A percentile compares a stretch with the other conserved stretches of the same genome.
These are phyloP conservation scores for Aphodius granarius DNA, from an alignment of 2,888 invertebrate species.

Conservation along the genomic window DNA sequence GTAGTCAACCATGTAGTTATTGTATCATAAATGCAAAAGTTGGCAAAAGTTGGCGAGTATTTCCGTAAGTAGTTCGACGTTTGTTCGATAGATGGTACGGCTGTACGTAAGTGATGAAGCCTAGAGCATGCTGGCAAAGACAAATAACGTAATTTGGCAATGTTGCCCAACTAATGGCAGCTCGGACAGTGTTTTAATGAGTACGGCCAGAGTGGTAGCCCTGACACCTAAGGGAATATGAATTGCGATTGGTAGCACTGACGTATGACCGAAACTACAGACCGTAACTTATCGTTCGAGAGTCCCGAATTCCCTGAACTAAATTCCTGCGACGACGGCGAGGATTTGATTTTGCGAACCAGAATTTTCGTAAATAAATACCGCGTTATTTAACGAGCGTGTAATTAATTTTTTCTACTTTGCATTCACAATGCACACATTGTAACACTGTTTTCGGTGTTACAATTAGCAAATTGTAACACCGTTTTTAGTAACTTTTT, in stretches of 20 bases:
- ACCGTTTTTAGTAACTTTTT: too few species aligned
- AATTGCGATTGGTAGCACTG: conserved; percentile 53
- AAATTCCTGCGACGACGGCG: not conserved
- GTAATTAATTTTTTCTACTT: too few species aligned
- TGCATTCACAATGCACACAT: too few species aligned
- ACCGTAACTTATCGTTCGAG: conserved; percentile 23
- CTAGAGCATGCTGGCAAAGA: conserved; percentile 50
- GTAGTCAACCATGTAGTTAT: too few species aligned
- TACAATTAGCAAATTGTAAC: too few species aligned
- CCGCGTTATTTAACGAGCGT: too few species aligned
- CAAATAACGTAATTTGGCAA: conserved; percentile 57
- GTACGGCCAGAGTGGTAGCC: conserved; percentile 53
- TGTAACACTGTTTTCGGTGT: too few species aligned
- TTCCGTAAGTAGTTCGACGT: not conserved
- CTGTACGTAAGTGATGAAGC: conserved; percentile 23
- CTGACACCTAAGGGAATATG: conserved; percentile 53
- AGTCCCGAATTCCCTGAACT: conserved; percentile 3
- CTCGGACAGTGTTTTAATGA: conserved; percentile 57
- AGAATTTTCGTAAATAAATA: too few species aligned
- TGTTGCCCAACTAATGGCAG: conserved; percentile 54
- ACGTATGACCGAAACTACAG: conserved; percentile 42
- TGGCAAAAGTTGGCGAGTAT: too few species aligned
- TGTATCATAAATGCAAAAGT: too few species aligned
- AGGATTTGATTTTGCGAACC: not conserved
- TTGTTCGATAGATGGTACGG: not conserved